These are phyloP conservation scores for Phalloptychus januarius DNA, from an alignment of 2,797 vertebrate genomes.

Conservation along the genomic window DNA sequence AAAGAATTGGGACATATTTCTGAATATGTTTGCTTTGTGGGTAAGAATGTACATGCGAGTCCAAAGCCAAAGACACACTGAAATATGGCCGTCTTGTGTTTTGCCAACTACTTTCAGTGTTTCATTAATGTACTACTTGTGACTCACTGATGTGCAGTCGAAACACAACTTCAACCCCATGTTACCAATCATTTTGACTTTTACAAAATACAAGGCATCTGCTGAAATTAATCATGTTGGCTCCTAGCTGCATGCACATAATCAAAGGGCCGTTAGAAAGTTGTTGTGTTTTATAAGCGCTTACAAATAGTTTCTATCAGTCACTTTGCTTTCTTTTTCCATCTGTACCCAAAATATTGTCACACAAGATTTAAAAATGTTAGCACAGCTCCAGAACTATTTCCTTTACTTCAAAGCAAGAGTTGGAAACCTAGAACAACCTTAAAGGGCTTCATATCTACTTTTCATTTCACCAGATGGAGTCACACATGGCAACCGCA, in stretches of 20 bases:
- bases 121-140: background rate
- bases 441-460: background rate
- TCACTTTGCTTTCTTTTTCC: background rate
- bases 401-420: background rate
- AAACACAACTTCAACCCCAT: background rate
- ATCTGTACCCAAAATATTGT: background rate
- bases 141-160: background rate
- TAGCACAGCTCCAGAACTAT: background rate
- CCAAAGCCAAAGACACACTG: background rate
- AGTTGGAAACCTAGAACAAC: background rate
- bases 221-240: background rate
- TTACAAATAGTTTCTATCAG: background rate
- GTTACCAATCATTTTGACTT: background rate
- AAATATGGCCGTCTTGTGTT: background rate
- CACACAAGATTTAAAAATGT: background rate
- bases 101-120: background rate
- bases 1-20: conserved; percentile 27
- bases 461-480: background rate
- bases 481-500: background rate
- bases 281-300: background rate
- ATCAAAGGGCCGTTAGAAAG: background rate
- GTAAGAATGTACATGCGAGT: background rate
- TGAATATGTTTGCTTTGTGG: background rate
- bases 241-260: background rate
- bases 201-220: background rate